These are phyloP conservation scores for Yponomeuta cagnagella DNA, from an alignment of 2,888 invertebrate species.

Conservation along the genomic window DNA sequence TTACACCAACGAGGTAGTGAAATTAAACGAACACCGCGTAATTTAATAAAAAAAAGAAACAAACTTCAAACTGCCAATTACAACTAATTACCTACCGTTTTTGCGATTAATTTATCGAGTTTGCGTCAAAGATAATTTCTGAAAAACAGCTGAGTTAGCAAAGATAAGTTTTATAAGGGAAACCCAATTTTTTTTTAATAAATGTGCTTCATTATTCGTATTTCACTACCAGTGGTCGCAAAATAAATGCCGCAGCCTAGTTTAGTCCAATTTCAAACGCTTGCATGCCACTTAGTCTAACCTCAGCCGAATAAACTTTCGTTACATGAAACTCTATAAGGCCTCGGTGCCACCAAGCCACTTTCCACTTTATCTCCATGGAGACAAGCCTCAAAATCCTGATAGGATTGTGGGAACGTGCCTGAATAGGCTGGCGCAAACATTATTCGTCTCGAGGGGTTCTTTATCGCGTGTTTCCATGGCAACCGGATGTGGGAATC, in stretches of 20 bases:
- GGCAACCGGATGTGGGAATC: neutral
- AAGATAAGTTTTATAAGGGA: no score
- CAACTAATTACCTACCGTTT: no score
- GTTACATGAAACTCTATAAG: neutral
- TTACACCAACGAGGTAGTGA: no score
- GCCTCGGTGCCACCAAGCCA: neutral
- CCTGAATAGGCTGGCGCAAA: constrained; percentile 3
- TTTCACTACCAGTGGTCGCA: no score
- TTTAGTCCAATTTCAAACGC: neutral
- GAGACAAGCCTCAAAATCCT: neutral
- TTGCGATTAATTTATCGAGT: no score
- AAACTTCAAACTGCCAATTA: no score
- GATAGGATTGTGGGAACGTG: neutral
- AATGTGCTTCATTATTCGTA: no score
- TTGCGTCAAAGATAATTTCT: no score
- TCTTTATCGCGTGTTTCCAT: constrained; percentile 2
- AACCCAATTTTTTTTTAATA: no score
- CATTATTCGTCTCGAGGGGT: constrained; percentile 4
- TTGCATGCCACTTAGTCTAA: neutral
- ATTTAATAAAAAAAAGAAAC: no score
- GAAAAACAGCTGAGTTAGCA: no score
- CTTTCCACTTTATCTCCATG: neutral
- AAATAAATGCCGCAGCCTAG: neutral
- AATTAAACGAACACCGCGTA: no score
- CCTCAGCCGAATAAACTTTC: constrained; percentile 3